Evolutionary conservation across 1,140 invertebrate genomes (phyloP).

Genomic region (Elymnias hypermnestra): DNA sequence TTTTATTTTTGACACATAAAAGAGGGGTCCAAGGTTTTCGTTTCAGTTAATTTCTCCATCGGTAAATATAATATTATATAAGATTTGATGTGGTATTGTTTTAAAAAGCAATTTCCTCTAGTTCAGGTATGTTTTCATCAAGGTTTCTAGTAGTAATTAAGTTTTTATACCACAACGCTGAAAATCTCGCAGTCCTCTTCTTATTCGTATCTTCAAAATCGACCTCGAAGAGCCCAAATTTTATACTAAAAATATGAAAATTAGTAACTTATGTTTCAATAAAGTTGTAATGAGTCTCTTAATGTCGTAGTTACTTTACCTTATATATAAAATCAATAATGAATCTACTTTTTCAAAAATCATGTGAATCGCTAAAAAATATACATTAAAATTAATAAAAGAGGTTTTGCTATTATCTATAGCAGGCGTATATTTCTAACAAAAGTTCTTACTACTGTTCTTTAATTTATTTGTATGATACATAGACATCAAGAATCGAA

Average conservation of each 20-base stretch:
- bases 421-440: too few relatives aligned
- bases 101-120: constrained; percentile 33
- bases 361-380: not conserved
- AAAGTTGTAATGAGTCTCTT: not conserved
- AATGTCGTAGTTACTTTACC: too few relatives aligned
- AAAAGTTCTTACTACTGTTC: too few relatives aligned
- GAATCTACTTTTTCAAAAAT: constrained; percentile 34
- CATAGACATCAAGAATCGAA: too few relatives aligned
- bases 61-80: too few relatives aligned
- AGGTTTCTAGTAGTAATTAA: constrained; percentile 28
- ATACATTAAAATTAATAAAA: too few relatives aligned
- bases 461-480: too few relatives aligned
- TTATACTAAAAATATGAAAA: constrained; percentile 26
- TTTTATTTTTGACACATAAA: not conserved
- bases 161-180: constrained; percentile 44
- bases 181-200: constrained; percentile 30
- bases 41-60: too few relatives aligned
- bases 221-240: constrained; percentile 54
- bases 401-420: too few relatives aligned
- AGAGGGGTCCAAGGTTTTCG: too few relatives aligned
- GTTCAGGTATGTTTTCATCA: constrained; percentile 16
- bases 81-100: too few relatives aligned
- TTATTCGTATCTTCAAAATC: constrained; percentile 39
- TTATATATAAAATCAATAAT: too few relatives aligned
- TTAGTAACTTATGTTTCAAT: not conserved